Percentiles rank a stretch among this genome's conserved stretches.
These are phyloP conservation scores for Phaedon cochleariae DNA, from an alignment of 2,888 invertebrate genomes.

Conservation along the genomic window DNA sequence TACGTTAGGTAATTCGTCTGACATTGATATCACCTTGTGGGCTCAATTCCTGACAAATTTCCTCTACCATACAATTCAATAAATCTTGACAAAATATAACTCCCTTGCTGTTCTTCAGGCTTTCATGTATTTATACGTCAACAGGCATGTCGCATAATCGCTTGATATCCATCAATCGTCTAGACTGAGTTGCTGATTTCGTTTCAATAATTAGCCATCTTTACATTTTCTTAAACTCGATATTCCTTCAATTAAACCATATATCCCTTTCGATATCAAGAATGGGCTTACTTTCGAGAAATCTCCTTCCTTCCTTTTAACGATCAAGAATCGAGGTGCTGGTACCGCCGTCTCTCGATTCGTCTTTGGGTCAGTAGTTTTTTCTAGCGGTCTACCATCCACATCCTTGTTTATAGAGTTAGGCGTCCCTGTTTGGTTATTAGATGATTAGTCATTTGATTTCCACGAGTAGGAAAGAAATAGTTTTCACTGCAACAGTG, in stretches of 20 bases:
- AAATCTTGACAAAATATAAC: neutral
- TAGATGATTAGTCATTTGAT: neutral
- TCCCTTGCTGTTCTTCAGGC: neutral
- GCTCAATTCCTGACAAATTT: neutral
- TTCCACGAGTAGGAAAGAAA: neutral
- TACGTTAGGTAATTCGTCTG: neutral
- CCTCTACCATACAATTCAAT: neutral
- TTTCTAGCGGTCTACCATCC: neutral
- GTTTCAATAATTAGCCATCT: neutral
- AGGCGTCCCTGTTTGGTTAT: neutral
- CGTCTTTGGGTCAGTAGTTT: neutral
- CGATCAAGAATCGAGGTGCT: neutral
- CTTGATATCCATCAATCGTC: neutral
- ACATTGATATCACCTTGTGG: neutral
- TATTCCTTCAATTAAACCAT: neutral
- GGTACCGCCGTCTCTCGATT: neutral
- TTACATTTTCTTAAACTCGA: neutral
- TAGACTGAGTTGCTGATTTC: neutral
- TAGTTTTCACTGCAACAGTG: neutral
- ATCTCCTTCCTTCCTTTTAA: neutral
- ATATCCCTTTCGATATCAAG: neutral
- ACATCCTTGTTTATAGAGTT: neutral
- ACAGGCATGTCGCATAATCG: neutral
- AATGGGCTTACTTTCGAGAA: neutral
- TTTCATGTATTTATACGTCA: neutral